Evolutionary conservation across 2,888 invertebrate species (phyloP), one percentile per base, ranked within the genome.

Genomic region (Caenorhabditis wallacei): DNA sequence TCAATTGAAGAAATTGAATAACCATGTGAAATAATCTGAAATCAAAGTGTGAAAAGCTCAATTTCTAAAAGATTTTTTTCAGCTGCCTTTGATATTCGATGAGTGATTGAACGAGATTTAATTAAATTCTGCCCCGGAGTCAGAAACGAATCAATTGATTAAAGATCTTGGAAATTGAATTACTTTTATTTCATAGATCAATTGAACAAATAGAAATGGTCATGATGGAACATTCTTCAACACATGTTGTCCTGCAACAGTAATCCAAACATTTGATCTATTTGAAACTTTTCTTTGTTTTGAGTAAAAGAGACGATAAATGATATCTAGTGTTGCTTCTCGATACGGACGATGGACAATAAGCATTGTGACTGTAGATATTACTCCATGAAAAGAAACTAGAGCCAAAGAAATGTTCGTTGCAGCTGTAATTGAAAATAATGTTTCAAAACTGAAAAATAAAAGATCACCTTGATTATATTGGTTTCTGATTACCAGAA

Each of bases 301-400:
- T 18, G n/a, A 2, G 16, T 11, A 43, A 0, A n/a, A 7, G 1
- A 30, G 18, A 13, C 46, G 43, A 35, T 18, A 11, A n/a, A 53
- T 53, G 5, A 53, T 22, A 37, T 40, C 40, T 10, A 26, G 2
- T 4, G 37, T 40, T 5, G 54, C 40, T 37, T 74, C 43, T 53
- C 76, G 61, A 63, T 78, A 78, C 1, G 76, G 76, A 20, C 43
- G 35, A 37, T 78, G 76, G 20, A 64, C 68, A 37, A 68, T 69
- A 37, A 78, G 43, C 76, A 78, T 78, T 8, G 61, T 57, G 0
- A 57, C 66, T 18, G 75, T 66, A 10, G 64, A 66, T 0, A 26
- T 2, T 0, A 75, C 20, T 57, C 75, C 75, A 22, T 75, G 75
- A 16, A 30, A 13, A 5, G 40, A 22, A 1, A 66, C 24, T 10